A percentile compares a stretch with the other conserved stretches of the same genome.
Evolutionary conservation across 1,140 invertebrate genomes (phyloP).

Genomic region (Drosophila busckii): DNA sequence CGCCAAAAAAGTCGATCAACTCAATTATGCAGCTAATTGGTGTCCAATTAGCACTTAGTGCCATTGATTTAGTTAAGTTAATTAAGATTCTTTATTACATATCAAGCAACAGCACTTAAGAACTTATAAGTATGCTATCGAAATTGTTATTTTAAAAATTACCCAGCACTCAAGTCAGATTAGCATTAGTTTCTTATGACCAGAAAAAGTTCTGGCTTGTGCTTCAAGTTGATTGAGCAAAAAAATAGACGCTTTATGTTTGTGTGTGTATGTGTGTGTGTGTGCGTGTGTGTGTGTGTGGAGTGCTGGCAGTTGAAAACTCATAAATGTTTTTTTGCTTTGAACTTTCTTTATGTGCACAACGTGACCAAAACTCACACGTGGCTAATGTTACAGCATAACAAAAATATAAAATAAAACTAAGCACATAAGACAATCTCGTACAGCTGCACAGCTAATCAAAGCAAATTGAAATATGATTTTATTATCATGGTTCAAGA

Average conservation of each 20-base stretch:
- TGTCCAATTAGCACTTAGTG: conserved; percentile 42
- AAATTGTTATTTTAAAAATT: conserved; percentile 4
- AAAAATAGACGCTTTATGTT: no score
- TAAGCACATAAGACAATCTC: conserved; percentile 44
- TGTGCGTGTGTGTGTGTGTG: no score
- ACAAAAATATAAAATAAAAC: conserved; percentile 7
- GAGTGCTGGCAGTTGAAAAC: conserved; percentile 32
- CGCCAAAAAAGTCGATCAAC: conserved; percentile 44
- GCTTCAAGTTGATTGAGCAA: neutral
- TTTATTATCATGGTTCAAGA: no score
- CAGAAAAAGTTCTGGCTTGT: neutral
- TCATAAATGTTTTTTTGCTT: conserved; percentile 33
- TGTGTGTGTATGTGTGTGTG: no score
- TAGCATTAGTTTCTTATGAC: neutral
- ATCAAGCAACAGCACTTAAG: conserved; percentile 5
- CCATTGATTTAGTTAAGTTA: conserved; percentile 68
- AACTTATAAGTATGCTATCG: conserved; percentile 15
- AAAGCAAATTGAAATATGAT: no score
- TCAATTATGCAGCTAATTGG: conserved; percentile 60
- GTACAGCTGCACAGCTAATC: neutral
- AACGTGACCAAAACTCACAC: conserved; percentile 33
- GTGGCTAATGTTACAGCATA: conserved; percentile 10
- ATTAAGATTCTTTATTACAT: no score
- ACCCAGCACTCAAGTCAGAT: neutral
- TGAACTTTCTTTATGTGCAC: conserved; percentile 3